Evolutionary conservation across 2,113 vertebrate species (phyloP), one percentile per base, ranked within the genome.

Genomic region (Aldabrachelys gigantea): DNA sequence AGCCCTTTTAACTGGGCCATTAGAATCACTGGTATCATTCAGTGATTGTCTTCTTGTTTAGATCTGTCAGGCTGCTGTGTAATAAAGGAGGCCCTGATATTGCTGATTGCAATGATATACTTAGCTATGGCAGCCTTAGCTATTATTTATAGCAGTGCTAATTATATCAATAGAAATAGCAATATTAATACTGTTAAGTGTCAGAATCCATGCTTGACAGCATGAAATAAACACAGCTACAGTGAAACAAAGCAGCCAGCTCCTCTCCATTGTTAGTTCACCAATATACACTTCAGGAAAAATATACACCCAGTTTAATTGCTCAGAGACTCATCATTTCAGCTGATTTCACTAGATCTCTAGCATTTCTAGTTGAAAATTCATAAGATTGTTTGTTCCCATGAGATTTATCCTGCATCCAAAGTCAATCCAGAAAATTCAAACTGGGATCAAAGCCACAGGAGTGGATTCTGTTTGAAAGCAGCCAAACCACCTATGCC

Each of bases 101-200:
- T 97, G 92, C 93, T 96, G 91, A 97, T 97, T 96, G 87, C 96
- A 97, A 96, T 89, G 90, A 91, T 98, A 98, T 96, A 97, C 96
- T 98, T 98, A 97, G 96, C 97, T 97, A 97, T 97, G 96, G 94
- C 96, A 97, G 95, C 94, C 96, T 85, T 94, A 97, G 96, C 90
- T 97, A 97, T 97, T 98, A 98, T 98, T 98, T 98, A 97, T 98
- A 98, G 97, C 96, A 91, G 92, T 96, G 96, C 96, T 98, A 98
- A 98, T 98, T 98, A 98, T 98, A 98, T 98, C 97, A 98, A 97
- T 98, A 98, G 98, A 98, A 98, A 98, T 98, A 98, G 98, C 98
- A 98, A 98, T 98, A 98, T 98, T 98, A 98, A 98, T 98, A 97
- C 97, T 98, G 96, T 89, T 96, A 97, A 98, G 95, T 98, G 97